Evolutionary conservation across 2,888 invertebrate species (phyloP), one percentile per base, ranked within the genome.

Genomic region (Drosophila nr. medialis): DNA sequence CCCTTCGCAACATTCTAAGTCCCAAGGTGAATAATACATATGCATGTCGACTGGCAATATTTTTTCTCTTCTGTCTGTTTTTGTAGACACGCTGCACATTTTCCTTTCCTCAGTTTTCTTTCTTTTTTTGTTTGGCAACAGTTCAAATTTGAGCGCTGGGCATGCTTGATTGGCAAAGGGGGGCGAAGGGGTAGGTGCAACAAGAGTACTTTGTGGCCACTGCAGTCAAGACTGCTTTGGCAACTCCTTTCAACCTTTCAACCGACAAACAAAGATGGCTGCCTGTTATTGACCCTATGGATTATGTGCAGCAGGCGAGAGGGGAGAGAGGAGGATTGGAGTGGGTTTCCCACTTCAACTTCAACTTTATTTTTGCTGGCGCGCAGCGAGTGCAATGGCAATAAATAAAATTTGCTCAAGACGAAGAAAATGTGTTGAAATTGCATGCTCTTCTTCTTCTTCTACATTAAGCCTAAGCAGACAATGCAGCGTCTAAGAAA

Each of bases 211-310:
- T 72, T 63, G 70, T 64, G 71, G 74, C 29, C 36, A 74, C 51
- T 73, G 55, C 73, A 72, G 50, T 63, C 38, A 40, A 18, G 36
- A 36, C 56, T 38, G 64, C 74, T 66, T 53, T 50, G 38, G 29
- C 45, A 51, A 48, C 50, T 58, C 24, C 50, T 50, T 58, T 38
- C 7, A 21, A 72, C 61, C 58, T 56, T 59, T 73, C 73, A 38
- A 56, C 21, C 30, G 50, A 24, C 71, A 77, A 67, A 67, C 64
- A 67, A 70, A 60, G 55, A 65, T 68, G 40, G 15, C 60, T 64
- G 59, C 21, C 63, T 59, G 73, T 64, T 90, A 89, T 86, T 90
- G 85, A 86, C 85, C 89, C 81, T 74, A 71, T 87, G 85, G 89
- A 90, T 86, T 86, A 90, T 78, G 81, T 86, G 74, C 90, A 81